phyloP scores from a whole-genome alignment of 2,888 invertebrate species.

The Aethes cnicana region DNA sequence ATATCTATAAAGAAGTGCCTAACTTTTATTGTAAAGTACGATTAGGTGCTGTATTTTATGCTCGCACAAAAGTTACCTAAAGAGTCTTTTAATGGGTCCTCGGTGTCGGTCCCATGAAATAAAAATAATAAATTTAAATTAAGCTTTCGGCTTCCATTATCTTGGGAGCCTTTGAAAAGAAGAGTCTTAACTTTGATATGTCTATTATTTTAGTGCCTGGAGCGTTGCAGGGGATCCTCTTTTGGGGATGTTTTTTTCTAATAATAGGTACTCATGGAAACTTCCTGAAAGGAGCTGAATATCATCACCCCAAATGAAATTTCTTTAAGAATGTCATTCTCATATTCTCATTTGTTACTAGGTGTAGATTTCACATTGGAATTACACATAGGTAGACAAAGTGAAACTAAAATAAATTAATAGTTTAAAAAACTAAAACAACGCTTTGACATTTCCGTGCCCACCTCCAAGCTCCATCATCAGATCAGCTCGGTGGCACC shows the following conservation, averaged over 20 bases:
- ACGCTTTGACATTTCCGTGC: too few species aligned
- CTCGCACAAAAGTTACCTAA: slow-evolving; percentile 14
- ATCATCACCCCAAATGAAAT: background rate
- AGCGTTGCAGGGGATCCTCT: background rate
- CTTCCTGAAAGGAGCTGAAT: background rate
- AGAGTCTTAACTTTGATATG: slow-evolving; percentile 5
- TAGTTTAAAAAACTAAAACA: too few species aligned
- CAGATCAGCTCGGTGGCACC: too few species aligned
- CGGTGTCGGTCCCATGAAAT: slow-evolving; percentile 8
- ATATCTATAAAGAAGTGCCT: too few species aligned
- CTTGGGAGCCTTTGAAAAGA: slow-evolving; percentile 2
- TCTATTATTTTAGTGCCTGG: slow-evolving; percentile 11
- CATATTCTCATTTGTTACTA: too few species aligned
- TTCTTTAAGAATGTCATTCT: too few species aligned
- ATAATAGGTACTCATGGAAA: background rate
- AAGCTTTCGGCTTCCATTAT: slow-evolving; percentile 11
- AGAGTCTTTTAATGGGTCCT: slow-evolving; percentile 22
- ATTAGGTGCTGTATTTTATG: slow-evolving; percentile 22
- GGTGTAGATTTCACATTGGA: too few species aligned
- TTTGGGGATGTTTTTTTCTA: background rate
- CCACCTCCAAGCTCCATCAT: too few species aligned
- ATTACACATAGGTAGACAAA: too few species aligned
- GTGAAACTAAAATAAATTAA: too few species aligned
- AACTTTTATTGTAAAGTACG: slow-evolving; percentile 16
- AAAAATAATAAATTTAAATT: slow-evolving; percentile 25